Evolutionary conservation across 2,797 vertebrate species (phyloP), one percentile per base, ranked within the genome.

Genomic region (Miichthys miiuy): DNA sequence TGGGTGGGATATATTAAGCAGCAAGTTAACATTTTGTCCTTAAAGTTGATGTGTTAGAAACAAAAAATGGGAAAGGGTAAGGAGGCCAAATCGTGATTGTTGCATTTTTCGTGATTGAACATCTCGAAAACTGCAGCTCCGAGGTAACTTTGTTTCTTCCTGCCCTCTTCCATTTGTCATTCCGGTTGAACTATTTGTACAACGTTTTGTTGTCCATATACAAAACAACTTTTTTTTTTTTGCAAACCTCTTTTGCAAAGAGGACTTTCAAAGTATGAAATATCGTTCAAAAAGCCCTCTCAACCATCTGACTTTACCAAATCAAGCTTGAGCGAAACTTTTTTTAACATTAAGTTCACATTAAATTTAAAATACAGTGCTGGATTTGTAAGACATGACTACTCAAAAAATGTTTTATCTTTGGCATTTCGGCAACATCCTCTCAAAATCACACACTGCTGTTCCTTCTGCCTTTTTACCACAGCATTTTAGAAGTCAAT

Each of bases 361-460:
- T 51, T 38, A 41, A 11, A 52, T 23, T 41, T 52, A 10, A 34
- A 65, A 23, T 16, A 41, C 30, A 51, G 5, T n/a, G 47, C 47
- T 18, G 7, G 27, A 38, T 17, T n/a, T 47, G 2, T 5, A 1
- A 63, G 42, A 18, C 27, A 34, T 30, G 0, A 16, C 25, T 63
- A 63, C 5, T 38, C 9, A 20, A 9, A 9, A 34, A 6, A 27
- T 9, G 44, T 63, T 3, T 77, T 16, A 74, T 68, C 60, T 51
- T 60, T 71, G 50, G 64, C 42, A 81, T 42, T 58, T 54, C 30
- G 25, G 7, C 6, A 50, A 52, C 12, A 56, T 74, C n/a, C 25
- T 52, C 30, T 61, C 11, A 48, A 41, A 74, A 77, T 62, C 5
- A 63, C 44, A n/a, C 2, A 9, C 14, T 30, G 41, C 30, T 6